These are phyloP conservation scores for Elephas maximus DNA, from an alignment of 2,113 vertebrate species.

Conservation along the genomic window DNA sequence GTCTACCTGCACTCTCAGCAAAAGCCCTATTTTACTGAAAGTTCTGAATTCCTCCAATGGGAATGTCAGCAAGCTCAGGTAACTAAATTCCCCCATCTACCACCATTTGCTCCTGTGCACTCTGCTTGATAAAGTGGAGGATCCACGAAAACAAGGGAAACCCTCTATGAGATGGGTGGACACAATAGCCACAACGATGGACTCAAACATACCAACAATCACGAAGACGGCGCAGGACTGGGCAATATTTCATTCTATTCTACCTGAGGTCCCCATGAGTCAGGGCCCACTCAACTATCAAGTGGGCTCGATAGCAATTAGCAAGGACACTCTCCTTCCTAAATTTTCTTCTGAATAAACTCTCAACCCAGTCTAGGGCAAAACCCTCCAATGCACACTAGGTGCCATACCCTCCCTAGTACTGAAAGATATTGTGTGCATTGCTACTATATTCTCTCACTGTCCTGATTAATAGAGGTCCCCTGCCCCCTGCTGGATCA, in stretches of 20 bases:
- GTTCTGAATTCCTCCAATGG: background rate
- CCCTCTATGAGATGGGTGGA: no score
- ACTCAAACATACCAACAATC: no score
- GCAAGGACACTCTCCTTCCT: no score
- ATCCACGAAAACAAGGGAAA: background rate
- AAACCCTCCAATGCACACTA: background rate
- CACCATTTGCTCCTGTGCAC: no score
- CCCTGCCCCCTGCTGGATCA: background rate
- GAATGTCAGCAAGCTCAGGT: background rate
- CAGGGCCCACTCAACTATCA: no score
- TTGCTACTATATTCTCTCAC: no score
- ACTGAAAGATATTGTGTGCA: background rate
- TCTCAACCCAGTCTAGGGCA: background rate
- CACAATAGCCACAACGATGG: no score
- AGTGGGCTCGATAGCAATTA: no score
- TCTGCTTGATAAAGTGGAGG: background rate
- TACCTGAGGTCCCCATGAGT: no score
- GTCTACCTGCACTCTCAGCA: background rate
- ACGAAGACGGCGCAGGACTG: no score
- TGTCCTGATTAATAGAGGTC: background rate
- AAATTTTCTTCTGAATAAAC: background rate
- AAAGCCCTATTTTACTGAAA: background rate
- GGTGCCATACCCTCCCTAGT: accelerated
- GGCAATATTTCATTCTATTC: no score
- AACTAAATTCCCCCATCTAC: background rate